Percentiles rank a stretch among this genome's conserved stretches.
Conservation (phyloP, 2,797 vertebrate genomes). For the Trematomus bernacchii region DNA sequence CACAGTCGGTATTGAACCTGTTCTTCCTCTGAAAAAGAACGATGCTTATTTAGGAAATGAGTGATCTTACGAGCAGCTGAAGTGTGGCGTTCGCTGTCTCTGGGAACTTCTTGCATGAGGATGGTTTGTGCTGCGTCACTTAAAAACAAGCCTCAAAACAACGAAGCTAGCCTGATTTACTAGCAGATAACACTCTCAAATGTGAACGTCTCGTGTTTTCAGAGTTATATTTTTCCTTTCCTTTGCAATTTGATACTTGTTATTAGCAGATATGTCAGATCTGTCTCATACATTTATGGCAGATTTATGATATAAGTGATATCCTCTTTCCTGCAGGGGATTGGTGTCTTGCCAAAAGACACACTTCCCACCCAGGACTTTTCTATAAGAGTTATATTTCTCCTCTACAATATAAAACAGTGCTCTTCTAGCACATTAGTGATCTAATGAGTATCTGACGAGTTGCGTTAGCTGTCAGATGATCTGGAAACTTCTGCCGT, state of each 20-base stretch:
- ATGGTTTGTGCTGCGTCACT: constrained; percentile 40
- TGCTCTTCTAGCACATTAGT: too few relatives aligned
- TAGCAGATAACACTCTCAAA: not conserved
- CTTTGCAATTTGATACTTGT: not conserved
- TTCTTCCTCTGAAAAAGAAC: too few relatives aligned
- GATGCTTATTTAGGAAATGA: too few relatives aligned
- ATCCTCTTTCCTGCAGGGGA: not conserved
- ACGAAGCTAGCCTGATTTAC: constrained; percentile 42
- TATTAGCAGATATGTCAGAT: not conserved
- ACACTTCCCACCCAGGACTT: not conserved
- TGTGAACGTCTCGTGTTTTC: not conserved
- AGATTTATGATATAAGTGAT: not conserved
- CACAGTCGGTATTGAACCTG: not conserved
- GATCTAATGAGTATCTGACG: too few relatives aligned
- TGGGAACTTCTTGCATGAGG: constrained; percentile 20
- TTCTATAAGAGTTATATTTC: too few relatives aligned
- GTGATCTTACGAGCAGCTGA: too few relatives aligned
- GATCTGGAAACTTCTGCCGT: too few relatives aligned
- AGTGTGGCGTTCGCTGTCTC: constrained; percentile 19
- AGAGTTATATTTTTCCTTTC: not conserved
- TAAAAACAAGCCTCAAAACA: not conserved
- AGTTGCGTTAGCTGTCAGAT: too few relatives aligned
- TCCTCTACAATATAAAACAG: too few relatives aligned
- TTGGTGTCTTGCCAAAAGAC: not conserved
- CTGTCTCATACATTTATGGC: not conserved